Base-by-base conservation (phyloP, 2,113 vertebrate species). In the Platysternon megacephalum region DNA sequence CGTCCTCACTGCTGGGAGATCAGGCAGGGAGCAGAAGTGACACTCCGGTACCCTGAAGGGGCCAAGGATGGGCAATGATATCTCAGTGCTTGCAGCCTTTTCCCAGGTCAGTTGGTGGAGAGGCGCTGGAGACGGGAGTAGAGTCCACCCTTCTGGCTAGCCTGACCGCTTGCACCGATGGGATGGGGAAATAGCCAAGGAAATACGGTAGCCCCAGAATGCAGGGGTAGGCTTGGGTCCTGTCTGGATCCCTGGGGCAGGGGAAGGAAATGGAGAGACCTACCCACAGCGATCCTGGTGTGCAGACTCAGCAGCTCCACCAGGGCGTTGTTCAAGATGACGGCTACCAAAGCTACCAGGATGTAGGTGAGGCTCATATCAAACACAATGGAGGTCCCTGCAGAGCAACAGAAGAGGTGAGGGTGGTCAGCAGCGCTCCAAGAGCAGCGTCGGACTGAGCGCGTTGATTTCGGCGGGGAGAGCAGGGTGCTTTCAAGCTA, bases 341-440 rank as follows among this genome's bases (percentile, higher is more conserved):
- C 99, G 0, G 99, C 99, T 89, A 98, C 97, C 97, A 99, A 97
- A 2, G 99, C 99, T 88, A 99, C 99, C 87, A 99, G 86, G 97
- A 99, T 99, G 96, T 99, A 99, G 19, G 99, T 99, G 96, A 99
- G 98, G 96, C 99, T 99, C 99, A 99, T 99, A 97, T 99, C 99
- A 1, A 99, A 99, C 94, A 99, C 99, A 0, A 99, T 99, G 39
- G 99, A 99, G 8, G 99, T 99, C 78, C 99, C 99, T 99, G 97
- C 0, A 29, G 91, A 83, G 86, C 88, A 79, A 86, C 2, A 46
- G 56, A 21, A 16, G 26, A 28, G 13, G 4, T 8, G 74, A 53
- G 11, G 49, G 22, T 6, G 16, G 49, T 86, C n/a, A 85, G 49
- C 32, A 76, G 17, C 6, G 3, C 19, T 53, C 48, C 52, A 17